phyloP scores from a whole-genome alignment of 2,113 vertebrate genomes.

The Setophaga coronata region DNA sequence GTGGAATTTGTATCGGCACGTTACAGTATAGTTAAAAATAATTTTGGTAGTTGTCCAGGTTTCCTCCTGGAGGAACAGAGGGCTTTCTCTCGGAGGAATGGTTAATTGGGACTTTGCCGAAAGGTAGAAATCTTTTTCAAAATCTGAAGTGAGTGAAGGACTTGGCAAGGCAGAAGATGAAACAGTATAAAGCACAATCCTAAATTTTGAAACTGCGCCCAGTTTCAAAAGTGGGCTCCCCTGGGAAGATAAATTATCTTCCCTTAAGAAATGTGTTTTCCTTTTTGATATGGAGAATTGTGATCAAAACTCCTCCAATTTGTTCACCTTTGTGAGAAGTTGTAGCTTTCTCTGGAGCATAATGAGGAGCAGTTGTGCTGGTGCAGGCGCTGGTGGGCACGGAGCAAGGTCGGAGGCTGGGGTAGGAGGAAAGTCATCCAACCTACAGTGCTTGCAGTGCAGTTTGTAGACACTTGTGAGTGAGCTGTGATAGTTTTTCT shows the following conservation, averaged over 20 bases:
- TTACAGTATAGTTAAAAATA: constrained; percentile 14
- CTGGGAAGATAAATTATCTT: neutral
- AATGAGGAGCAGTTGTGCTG: accelerated
- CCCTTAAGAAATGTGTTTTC: neutral
- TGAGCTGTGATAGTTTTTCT: neutral
- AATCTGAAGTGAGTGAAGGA: neutral
- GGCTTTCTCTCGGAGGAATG: neutral
- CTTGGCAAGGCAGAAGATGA: neutral
- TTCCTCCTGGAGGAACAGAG: neutral
- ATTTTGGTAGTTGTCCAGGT: constrained; percentile 13
- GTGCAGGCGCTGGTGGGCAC: neutral
- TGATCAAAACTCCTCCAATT: neutral
- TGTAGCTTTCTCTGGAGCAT: neutral
- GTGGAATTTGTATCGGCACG: neutral
- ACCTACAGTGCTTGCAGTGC: neutral
- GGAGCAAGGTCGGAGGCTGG: neutral
- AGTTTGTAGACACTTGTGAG: neutral
- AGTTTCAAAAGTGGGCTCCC: neutral
- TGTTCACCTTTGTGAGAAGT: neutral
- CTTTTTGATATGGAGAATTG: neutral
- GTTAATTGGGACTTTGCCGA: neutral
- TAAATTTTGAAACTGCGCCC: neutral
- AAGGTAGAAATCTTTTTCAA: neutral
- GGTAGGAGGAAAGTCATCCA: neutral
- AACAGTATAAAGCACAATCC: neutral